A percentile compares a stretch with the other conserved stretches of the same genome.
phyloP scores from a whole-genome alignment of 2,113 vertebrate species.

The Gymnarchus niloticus region DNA sequence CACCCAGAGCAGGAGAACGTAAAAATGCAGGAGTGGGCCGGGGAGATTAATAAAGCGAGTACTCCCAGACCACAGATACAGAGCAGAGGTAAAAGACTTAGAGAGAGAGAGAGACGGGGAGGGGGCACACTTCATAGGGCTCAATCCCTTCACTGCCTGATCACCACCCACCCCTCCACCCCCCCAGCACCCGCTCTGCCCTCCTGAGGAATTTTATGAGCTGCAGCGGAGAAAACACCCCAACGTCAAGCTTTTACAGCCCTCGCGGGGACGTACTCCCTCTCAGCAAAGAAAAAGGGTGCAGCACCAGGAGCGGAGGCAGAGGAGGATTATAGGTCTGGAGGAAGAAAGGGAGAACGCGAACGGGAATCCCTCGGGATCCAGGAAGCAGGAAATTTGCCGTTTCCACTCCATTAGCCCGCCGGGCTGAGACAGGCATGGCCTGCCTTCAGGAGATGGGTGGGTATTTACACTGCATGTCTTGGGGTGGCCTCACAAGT shows the following conservation, averaged over 20 bases:
- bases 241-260: slow-evolving; percentile 16
- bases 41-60: slow-evolving; percentile 21
- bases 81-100: neutral
- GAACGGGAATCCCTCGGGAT: neutral
- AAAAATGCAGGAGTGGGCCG: slow-evolving; percentile 25
- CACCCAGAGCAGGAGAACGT: slow-evolving; percentile 26
- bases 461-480: neutral
- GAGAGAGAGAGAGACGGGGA: neutral
- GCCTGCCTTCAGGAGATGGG: neutral
- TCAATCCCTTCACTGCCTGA: neutral
- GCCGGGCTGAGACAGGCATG: neutral
- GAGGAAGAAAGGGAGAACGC: slow-evolving; percentile 9
- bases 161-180: neutral
- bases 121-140: slow-evolving; percentile 9
- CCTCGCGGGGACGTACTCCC: neutral
- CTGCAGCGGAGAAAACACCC: slow-evolving; percentile 11
- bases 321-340: neutral
- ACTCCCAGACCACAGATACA: slow-evolving; percentile 1
- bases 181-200: neutral
- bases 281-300: neutral
- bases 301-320: neutral
- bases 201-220: slow-evolving; percentile 25
- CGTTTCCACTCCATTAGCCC: slow-evolving; percentile 3
- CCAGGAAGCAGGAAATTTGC: neutral
- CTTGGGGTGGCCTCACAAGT: too few species aligned